phyloP scores from a whole-genome alignment of 1,140 invertebrate species.

The Conus ventricosus region DNA sequence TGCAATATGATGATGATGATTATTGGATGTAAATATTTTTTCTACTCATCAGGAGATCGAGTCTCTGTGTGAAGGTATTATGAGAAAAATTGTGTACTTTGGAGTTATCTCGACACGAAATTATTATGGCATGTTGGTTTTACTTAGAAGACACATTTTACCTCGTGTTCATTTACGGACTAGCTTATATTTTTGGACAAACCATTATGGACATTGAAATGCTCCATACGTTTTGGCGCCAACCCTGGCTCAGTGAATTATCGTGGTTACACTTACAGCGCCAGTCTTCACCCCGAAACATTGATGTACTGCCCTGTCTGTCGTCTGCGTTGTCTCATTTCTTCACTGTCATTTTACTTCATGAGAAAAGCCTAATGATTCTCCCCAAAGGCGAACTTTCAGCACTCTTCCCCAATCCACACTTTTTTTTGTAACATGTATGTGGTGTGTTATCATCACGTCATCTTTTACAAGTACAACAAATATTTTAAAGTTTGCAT shows the following conservation, averaged over 20 bases:
- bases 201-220: neutral
- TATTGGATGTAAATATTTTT: neutral
- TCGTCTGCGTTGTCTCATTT: too few relatives aligned
- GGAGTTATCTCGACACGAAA: neutral
- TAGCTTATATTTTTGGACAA: neutral
- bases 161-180: neutral
- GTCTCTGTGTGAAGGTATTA: neutral
- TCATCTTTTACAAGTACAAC: too few relatives aligned
- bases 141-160: neutral
- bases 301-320: too few relatives aligned
- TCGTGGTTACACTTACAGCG: too few relatives aligned
- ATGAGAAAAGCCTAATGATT: too few relatives aligned
- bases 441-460: too few relatives aligned
- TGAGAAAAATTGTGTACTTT: neutral
- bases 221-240: neutral
- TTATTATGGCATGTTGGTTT: neutral
- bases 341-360: too few relatives aligned
- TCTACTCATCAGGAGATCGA: neutral
- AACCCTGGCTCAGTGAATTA: neutral
- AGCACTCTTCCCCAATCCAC: too few relatives aligned
- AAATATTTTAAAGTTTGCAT: too few relatives aligned
- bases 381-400: too few relatives aligned
- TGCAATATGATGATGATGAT: constrained; percentile 12
- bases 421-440: too few relatives aligned
- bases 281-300: too few relatives aligned